phyloP scores from a whole-genome alignment of 2,113 vertebrate species.

The Thalassoma bifasciatum region DNA sequence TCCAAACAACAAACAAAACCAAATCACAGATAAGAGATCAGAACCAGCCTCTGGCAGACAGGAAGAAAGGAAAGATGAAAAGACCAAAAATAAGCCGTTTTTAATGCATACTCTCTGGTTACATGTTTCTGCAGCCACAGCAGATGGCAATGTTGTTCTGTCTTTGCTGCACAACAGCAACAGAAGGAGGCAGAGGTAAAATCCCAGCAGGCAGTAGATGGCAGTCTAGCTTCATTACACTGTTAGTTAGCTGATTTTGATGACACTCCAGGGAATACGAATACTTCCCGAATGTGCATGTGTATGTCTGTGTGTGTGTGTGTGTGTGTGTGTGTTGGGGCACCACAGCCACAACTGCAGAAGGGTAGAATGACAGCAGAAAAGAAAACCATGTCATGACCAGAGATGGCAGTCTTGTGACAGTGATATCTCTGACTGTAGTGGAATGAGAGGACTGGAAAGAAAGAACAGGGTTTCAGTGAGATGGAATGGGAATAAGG shows the following conservation, averaged over 20 bases:
- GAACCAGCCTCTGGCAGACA: background rate
- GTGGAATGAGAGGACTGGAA: conserved; percentile 18
- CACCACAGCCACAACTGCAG: conserved; percentile 46
- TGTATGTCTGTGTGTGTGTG: background rate
- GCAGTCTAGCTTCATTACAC: conserved; percentile 68
- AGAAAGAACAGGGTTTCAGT: conserved; percentile 39
- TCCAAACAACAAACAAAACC: too few relatives aligned
- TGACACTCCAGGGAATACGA: conserved; percentile 47
- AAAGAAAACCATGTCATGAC: conserved; percentile 34
- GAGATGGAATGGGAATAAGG: conserved; percentile 60
- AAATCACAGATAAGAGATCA: background rate
- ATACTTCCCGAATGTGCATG: background rate
- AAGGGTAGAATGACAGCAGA: conserved; percentile 29
- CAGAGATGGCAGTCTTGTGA: conserved; percentile 76
- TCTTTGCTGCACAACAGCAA: conserved; percentile 9
- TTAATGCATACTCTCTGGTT: background rate
- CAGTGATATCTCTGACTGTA: background rate
- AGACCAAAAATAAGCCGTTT: background rate
- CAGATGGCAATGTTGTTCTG: conserved; percentile 71
- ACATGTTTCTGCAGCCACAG: conserved; percentile 34
- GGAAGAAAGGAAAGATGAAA: conserved; percentile 2
- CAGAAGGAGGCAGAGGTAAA: conserved; percentile 7
- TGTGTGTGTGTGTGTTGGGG: conserved; percentile 13
- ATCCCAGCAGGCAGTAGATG: conserved; percentile 69
- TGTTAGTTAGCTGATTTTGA: conserved; percentile 39